phyloP scores from a whole-genome alignment of 2,888 invertebrate genomes.

The Stenodera caucasica region DNA sequence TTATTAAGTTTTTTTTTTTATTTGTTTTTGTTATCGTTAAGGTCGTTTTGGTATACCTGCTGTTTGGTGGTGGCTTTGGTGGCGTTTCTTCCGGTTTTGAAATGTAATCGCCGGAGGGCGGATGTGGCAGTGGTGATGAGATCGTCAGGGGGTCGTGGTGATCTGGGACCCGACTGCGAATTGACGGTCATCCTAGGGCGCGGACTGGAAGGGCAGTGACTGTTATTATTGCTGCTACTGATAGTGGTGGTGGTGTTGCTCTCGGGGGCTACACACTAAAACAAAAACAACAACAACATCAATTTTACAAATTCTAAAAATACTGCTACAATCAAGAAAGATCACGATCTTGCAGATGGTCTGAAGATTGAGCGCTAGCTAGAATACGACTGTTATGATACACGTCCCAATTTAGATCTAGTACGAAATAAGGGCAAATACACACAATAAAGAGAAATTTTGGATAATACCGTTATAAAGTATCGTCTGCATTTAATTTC shows the following conservation, averaged over 20 bases:
- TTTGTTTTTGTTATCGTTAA: no score
- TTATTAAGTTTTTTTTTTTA: no score
- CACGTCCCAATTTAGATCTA: no score
- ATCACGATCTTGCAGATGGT: no score
- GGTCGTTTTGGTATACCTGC: conserved; percentile 11
- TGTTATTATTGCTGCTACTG: conserved; percentile 35
- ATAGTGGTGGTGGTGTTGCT: conserved; percentile 30
- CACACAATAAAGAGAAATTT: background rate
- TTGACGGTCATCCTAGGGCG: conserved; percentile 58
- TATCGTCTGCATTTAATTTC: background rate
- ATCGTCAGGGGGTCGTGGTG: conserved; percentile 56
- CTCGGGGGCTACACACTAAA: conserved; percentile 39
- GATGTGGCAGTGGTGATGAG: conserved; percentile 60
- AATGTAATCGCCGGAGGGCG: conserved; percentile 68
- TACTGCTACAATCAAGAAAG: no score
- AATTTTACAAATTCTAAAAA: background rate
- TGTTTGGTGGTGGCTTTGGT: conserved; percentile 47
- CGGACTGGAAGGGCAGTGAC: conserved; percentile 49
- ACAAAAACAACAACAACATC: conserved; percentile 17
- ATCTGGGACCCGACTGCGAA: conserved; percentile 57
- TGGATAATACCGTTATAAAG: background rate
- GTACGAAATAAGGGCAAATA: background rate
- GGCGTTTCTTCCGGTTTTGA: conserved; percentile 63
- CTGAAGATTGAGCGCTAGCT: no score
- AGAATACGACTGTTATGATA: no score